These are phyloP conservation scores for Pardalotus punctatus DNA, from an alignment of 2,113 vertebrate species.

Conservation along the genomic window DNA sequence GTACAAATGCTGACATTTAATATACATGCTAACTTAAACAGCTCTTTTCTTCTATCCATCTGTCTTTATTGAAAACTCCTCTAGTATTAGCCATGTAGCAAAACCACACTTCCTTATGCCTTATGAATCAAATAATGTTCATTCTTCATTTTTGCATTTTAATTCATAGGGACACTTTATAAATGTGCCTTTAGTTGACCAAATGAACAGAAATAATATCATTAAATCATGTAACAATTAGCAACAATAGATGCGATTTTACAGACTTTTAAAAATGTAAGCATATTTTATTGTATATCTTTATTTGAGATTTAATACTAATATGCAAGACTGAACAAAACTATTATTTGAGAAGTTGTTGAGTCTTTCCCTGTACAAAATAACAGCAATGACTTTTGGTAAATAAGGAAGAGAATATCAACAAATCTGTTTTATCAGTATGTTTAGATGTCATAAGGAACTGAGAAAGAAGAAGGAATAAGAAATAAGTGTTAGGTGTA, in stretches of 20 bases:
- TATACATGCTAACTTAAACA: neutral
- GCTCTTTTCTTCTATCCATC: neutral
- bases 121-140: neutral
- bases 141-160: neutral
- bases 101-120: neutral
- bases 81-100: neutral
- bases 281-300: neutral
- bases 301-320: neutral
- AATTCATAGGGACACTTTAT: neutral
- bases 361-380: neutral
- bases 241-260: neutral
- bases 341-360: neutral
- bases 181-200: neutral
- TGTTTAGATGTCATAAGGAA: neutral
- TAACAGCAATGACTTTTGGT: neutral
- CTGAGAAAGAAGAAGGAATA: neutral
- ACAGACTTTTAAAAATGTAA: neutral
- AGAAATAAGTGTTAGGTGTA: neutral
- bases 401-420: neutral
- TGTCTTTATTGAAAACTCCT: neutral
- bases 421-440: neutral
- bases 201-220: neutral
- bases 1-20: neutral
- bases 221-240: neutral
- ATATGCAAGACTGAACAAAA: neutral